Base-by-base conservation (phyloP, 2,797 vertebrate species). In the Siniperca scherzeri region DNA sequence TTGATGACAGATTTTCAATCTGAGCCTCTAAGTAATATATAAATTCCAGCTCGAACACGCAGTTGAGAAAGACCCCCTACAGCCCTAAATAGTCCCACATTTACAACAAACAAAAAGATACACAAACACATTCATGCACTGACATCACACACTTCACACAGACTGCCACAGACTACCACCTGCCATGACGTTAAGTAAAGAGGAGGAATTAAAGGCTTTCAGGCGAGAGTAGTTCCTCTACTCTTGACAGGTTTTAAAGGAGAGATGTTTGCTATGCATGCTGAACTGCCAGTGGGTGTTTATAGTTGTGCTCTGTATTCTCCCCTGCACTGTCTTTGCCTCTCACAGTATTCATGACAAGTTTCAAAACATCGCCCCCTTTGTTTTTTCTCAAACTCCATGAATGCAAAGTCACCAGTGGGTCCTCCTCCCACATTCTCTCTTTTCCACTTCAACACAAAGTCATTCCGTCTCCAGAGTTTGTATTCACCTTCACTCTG, bases 401-500 rank as follows among this genome's bases (percentile, higher is more conserved):
- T 52, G 70, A 89, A 85, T 83, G 70, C 61, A 64, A 44, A 82
- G 68, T 68, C 76, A 65, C 27, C 52, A 22, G 40, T 57, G 25
- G 69, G 52, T 36, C 36, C 36, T 7, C 36, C 36, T 36, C 36
- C 36, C 36, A 36, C 36, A 17, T 17, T 50, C 48, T 74, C 70
- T 82, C 53, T 64, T 78, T 83, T 73, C n/a, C 72, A 64, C 74
- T 89, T 64, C 53, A 70, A 50, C 75, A 74, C 90, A 92, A 91
- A 89, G 83, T 88, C 84, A 68, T 90, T 61, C 72, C 53, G 66
- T 87, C 88, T 91, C 87, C 25, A 0, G 78, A 88, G 87, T 90
- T 85, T 73, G 44, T 69, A 19, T 82, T 91, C 85, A 89, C 88
- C 86, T 91, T 92, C 82, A 77, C 71, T 88, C 70, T 81, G 64